A percentile compares a stretch with the other conserved stretches of the same genome.
Conservation (phyloP, 1,140 invertebrate species). For the Lordiphosa mommai region DNA sequence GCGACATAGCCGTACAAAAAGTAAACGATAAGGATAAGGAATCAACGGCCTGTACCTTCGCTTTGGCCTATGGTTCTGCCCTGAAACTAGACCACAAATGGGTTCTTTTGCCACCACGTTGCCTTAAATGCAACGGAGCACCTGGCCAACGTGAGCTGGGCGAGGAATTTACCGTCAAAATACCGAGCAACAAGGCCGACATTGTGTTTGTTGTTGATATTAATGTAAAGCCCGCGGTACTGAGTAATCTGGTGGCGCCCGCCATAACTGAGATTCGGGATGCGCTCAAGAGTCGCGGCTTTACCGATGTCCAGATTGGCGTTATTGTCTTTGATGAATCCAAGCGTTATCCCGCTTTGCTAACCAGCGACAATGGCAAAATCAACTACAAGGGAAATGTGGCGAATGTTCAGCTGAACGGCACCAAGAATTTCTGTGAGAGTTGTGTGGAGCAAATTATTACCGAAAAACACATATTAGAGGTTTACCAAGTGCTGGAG, state of each 20-base stretch:
- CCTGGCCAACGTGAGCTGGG: slow-evolving; percentile 80
- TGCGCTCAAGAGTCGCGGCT: slow-evolving; percentile 80
- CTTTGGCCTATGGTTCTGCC: slow-evolving; percentile 82
- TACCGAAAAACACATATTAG: slow-evolving; percentile 55
- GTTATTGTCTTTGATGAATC: slow-evolving; percentile 82
- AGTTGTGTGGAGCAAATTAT: slow-evolving; percentile 60
- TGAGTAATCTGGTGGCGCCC: slow-evolving; percentile 78
- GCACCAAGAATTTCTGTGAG: slow-evolving; percentile 62
- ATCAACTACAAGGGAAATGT: slow-evolving; percentile 82
- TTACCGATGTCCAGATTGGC: slow-evolving; percentile 83
- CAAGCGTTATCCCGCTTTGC: slow-evolving; percentile 80
- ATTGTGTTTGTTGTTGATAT: slow-evolving; percentile 87
- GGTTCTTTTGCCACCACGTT: slow-evolving; percentile 82
- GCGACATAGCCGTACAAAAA: slow-evolving; percentile 82
- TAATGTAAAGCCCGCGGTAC: slow-evolving; percentile 71
- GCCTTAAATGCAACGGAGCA: slow-evolving; percentile 83
- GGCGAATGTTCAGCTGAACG: slow-evolving; percentile 81
- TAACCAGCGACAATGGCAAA: slow-evolving; percentile 82
- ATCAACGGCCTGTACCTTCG: slow-evolving; percentile 82
- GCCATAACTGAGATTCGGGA: slow-evolving; percentile 75
- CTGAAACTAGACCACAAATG: slow-evolving; percentile 81
- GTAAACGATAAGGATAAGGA: slow-evolving; percentile 80
- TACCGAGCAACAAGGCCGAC: slow-evolving; percentile 86
- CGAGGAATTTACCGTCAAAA: slow-evolving; percentile 84
- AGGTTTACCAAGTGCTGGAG: slow-evolving; percentile 57